Conservation (phyloP, 2,888 invertebrate genomes). For the Notodonta dromedarius region DNA sequence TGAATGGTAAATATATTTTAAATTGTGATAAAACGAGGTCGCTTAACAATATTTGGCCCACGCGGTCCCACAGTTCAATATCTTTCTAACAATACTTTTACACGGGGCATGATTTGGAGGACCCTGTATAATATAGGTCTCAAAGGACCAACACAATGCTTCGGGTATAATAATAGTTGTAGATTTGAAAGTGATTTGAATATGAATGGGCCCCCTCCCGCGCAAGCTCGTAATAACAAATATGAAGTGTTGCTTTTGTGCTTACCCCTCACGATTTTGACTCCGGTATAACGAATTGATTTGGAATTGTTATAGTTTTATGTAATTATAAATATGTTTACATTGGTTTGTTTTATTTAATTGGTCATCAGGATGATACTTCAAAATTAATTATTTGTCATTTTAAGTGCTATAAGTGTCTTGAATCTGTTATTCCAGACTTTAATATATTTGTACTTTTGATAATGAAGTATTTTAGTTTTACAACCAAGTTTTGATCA, state of each 20-base stretch:
- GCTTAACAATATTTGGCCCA: constrained; percentile 66
- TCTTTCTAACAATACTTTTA: constrained; percentile 66
- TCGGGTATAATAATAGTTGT: constrained; percentile 81
- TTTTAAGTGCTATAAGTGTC: neutral
- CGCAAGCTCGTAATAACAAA: constrained; percentile 80
- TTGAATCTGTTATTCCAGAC: no score
- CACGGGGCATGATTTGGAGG: constrained; percentile 76
- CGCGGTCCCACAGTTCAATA: constrained; percentile 57
- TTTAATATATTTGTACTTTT: no score
- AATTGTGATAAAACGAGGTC: constrained; percentile 78
- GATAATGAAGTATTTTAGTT: no score
- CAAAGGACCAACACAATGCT: constrained; percentile 78
- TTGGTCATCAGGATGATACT: constrained; percentile 4
- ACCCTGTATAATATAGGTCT: constrained; percentile 79
- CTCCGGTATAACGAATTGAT: constrained; percentile 73
- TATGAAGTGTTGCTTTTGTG: constrained; percentile 81
- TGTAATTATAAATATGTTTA: constrained; percentile 69
- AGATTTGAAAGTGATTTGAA: constrained; percentile 83
- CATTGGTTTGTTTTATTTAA: constrained; percentile 37
- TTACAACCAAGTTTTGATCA: no score
- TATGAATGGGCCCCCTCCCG: constrained; percentile 82
- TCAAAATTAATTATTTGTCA: neutral
- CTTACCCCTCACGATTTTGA: constrained; percentile 75
- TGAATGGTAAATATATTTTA: constrained; percentile 73
- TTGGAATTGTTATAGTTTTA: constrained; percentile 62